Evolutionary conservation across 2,888 invertebrate genomes (phyloP), one percentile per base, ranked within the genome.

Genomic region (Synergus gifuensis): DNA sequence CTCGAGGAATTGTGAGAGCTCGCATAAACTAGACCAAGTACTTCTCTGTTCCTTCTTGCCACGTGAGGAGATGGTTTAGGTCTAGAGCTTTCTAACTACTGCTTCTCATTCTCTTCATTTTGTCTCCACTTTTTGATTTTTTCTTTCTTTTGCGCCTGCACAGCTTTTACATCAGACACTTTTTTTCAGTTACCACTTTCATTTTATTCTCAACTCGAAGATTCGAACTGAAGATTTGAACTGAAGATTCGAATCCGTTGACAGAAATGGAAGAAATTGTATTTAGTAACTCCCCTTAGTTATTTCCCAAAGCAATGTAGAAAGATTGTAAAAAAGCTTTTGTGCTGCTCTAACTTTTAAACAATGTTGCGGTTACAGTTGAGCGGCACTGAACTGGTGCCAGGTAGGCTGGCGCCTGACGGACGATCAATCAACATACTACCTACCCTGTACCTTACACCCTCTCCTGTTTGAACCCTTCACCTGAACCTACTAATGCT

Each of bases 351-450:
- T n/a, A 54, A 54, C 0, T 54, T n/a, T 54, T 18, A 54, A 54
- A n/a, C 9, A n/a, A 54, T 54, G n/a, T 54, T n/a, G 54, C 54
- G n/a, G 54, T 54, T 9, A 54, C n/a, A 84, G 87, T 89, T 91
- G 92, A 87, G 90, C 89, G 86, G 84, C 90, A 79, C 89, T 89
- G 88, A 44, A 80, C 81, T 85, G 91, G 92, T 91, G 92, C 91
- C 92, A 91, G 90, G 90, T 91, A 87, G 91, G 87, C 91, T 90
- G 89, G 90, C 90, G 90, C 87, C 90, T 89, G 89, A 89, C 90
- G 87, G 87, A 88, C 91, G 91, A 92, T 92, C 91, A 92, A 92
- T 92, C 92, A 92, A 91, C 92, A 88, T 89, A 88, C 86, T 86
- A 85, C 86, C 86, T 86, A 85, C 86, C 84, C 84, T 88, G 87